A percentile compares a stretch with the other conserved stretches of the same genome.
phyloP scores from a whole-genome alignment of 2,113 vertebrate species.

The Lota lota region DNA sequence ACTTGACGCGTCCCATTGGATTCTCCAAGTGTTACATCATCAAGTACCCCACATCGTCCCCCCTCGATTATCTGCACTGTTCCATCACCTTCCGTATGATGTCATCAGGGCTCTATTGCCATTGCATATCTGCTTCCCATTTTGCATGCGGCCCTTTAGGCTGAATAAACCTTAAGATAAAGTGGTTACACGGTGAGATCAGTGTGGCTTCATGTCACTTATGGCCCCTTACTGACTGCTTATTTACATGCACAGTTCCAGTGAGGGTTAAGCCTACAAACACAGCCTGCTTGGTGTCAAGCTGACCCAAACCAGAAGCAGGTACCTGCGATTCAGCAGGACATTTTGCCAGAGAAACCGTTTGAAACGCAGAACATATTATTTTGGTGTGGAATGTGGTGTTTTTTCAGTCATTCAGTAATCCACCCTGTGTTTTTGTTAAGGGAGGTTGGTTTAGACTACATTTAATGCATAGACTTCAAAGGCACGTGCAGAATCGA shows the following conservation, averaged over 20 bases:
- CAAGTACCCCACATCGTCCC: neutral
- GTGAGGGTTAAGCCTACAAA: conserved; percentile 24
- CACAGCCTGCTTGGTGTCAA: conserved; percentile 21
- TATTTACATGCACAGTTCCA: conserved; percentile 41
- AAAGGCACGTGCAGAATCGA: neutral
- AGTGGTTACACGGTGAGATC: conserved; percentile 46
- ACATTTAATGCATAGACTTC: conserved; percentile 3
- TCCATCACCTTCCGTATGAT: conserved; percentile 28
- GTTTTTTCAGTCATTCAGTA: conserved; percentile 8
- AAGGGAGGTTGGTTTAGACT: neutral
- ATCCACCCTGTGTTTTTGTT: neutral
- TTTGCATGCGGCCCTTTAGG: neutral
- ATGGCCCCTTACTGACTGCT: conserved; percentile 3
- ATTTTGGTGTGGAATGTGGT: conserved; percentile 10
- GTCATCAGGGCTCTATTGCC: conserved; percentile 9
- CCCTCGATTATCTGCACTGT: conserved; percentile 19
- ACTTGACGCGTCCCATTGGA: no score
- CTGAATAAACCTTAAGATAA: conserved; percentile 42
- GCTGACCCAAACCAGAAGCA: conserved; percentile 4
- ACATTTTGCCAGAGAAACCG: neutral
- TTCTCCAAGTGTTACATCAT: no score
- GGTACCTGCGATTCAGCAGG: conserved; percentile 3
- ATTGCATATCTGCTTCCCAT: conserved; percentile 24
- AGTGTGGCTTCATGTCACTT: conserved; percentile 24
- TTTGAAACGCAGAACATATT: neutral